Percentiles rank a stretch among this genome's conserved stretches.
Evolutionary conservation across 2,113 vertebrate genomes (phyloP).

Genomic region (Nothocercus julius): DNA sequence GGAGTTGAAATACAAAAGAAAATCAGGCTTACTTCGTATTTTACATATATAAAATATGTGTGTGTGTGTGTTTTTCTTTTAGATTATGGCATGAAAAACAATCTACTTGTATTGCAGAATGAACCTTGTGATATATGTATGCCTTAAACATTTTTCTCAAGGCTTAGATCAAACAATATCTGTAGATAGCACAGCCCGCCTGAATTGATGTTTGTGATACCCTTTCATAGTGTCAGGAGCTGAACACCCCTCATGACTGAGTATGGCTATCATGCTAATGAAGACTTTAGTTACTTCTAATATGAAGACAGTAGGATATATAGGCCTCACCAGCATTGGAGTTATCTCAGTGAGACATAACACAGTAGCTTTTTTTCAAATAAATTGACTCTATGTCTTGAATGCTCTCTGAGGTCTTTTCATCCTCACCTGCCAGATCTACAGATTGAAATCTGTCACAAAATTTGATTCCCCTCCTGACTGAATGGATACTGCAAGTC

Average conservation of each 20-base stretch:
- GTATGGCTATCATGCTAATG: neutral
- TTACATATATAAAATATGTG: neutral
- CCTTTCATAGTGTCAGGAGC: neutral
- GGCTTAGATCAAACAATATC: neutral
- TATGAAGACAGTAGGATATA: neutral
- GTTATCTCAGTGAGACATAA: neutral
- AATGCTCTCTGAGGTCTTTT: neutral
- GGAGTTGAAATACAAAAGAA: neutral
- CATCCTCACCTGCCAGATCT: neutral
- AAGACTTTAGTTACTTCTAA: neutral
- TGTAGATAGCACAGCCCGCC: neutral
- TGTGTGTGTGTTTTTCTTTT: neutral
- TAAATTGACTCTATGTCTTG: fast-evolving
- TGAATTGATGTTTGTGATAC: neutral
- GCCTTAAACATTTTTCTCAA: neutral
- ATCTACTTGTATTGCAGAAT: neutral
- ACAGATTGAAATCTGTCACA: neutral
- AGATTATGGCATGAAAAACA: neutral
- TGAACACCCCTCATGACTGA: neutral
- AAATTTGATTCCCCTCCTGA: neutral
- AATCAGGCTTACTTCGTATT: neutral
- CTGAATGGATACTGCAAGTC: neutral
- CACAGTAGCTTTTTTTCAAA: neutral
- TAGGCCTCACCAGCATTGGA: neutral
- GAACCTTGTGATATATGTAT: neutral